Evolutionary conservation across 2,113 vertebrate genomes (phyloP), one percentile per base, ranked within the genome.

Genomic region (Campylomormyrus tamandua): DNA sequence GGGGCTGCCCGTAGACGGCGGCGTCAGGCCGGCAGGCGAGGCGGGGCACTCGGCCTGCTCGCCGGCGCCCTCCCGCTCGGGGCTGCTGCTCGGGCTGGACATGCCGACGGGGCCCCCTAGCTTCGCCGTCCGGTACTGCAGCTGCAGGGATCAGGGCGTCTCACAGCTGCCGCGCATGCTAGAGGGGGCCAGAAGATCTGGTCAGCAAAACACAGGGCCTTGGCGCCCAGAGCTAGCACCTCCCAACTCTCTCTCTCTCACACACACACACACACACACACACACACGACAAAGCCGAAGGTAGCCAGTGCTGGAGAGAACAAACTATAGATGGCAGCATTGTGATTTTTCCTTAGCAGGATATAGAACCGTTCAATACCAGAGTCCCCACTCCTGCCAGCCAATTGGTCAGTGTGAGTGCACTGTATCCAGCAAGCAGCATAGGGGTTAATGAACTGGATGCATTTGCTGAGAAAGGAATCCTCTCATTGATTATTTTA

Each of bases 1-100:
- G 0, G 98, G 98, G 91, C 98, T 99, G 1, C 97, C 97, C 89
- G 97, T 97, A 50, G 95, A 93, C 3, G 91, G 53, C 9, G 94
- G 95, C 89, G 95, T 96, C 4, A 95, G 92, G 62, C 93, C 94
- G 0, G 94, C 8, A 27, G 95, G 95, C 4, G 93, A 94, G 66
- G 95, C 94, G 15, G 95, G 95, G 91, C 95, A 96, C 90, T 95
- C 95, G 4, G 95, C 90, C 74, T 92, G 80, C 39, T 89, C 89
- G 11, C 50, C 52, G 9, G 89, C 92, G 66, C 91, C 90, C 90
- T 95, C 96, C 91, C 93, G 94, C 77, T 96, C 95, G 21, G 96
- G 95, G 91, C 96, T 96, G 91, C 92, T 83, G 87, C 95, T 94
- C 46, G 94, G 94, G 85, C 95, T 90, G 39, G 96, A 96, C 96